Evolutionary conservation across 1,140 invertebrate genomes (phyloP), one percentile per base, ranked within the genome.

Genomic region (Brachionus sp.): DNA sequence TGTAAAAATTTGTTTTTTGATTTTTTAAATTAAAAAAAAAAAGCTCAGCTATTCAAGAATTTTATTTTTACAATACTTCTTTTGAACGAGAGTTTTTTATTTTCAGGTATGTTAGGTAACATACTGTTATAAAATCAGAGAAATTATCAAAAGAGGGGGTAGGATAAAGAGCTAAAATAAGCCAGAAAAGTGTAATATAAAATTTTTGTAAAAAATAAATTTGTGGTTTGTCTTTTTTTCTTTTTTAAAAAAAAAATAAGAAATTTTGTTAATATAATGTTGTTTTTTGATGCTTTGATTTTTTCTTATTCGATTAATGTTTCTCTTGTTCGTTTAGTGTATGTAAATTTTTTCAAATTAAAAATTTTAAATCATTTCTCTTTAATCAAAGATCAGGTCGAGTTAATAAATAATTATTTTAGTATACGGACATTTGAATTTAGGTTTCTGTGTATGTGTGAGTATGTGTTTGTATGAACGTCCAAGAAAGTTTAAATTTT

Each of bases 21-120:
- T 53, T 53, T 16, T 53, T 53, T 7, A 16, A 53, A 53, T 53
- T 16, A 16, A 16, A n/a, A n/a, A 53, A 53, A 53, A 46, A 53
- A 53, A 53, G 19, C 16, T 53, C 19, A 53, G 16, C 50, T 53
- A 53, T 53, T 53, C 50, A 53, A 53, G 50, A 53, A 16, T 53
- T 53, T 53, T 53, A 53, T 53, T 53, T 53, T 53, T 53, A n/a
- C 50, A 53, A 53, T n/a, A n/a, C 5, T 53, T 53, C 50, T 53
- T 53, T 53, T 4, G 50, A 53, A 53, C 50, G 50, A 53, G 50
- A 53, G 50, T 16, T 53, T 16, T 53, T 53, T 13, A 53, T 53
- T 53, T 66, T 66, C 62, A 66, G 62, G 62, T 66, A 66, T 66
- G 50, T 53, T 66, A 66, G 62, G 62, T 66, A 66, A 66, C 62